Evolutionary conservation across 53 echinoderm and acorn worm genomes (phyloP), one percentile per base, ranked within the genome.

Genomic region (Arbacia lixula): DNA sequence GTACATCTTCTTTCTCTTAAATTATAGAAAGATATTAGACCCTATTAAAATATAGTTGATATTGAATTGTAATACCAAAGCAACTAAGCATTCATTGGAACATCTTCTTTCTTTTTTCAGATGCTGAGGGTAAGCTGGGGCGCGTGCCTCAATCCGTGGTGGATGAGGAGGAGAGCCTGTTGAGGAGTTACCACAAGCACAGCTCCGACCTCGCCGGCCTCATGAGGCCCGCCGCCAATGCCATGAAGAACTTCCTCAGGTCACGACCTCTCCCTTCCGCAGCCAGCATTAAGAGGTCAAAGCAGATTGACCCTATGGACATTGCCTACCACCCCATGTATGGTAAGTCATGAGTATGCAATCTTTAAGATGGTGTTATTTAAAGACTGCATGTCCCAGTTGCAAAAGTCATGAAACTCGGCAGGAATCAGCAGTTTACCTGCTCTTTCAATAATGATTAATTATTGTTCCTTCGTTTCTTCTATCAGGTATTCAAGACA

Each of bases 281-380:
- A 14, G 94, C 94, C n/a, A 98, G 99, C 72, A 66, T 98, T 57
- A 98, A 98, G 89, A 84, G 99, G 26, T 73, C 85, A 36, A 98
- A 91, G 43, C 89, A 92, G 87, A 74, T 98, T 19, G 90, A 88
- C 19, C 34, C 84, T 4, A 72, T 68, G 12, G 87, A 87, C 0
- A 51, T 94, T 11, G 74, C 72, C 2, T 79, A 83, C 66, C 99
- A 98, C 85, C 94, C 99, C 9, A 16, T 92, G 66, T 94, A 92
- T 92, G 94, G 94, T 94, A 79, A 83, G 92, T 14, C 8, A 46
- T 8, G 8, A 14, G 49, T 46, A 10, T 46, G 8, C 14, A 10
- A 10, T 46, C 14, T 46, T 46, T 10, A 46, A 46, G 9, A 8
- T 46, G 49, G n/a, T n/a, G n/a, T n/a, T n/a, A n/a, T n/a, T n/a